Base-by-base conservation (phyloP, 2,113 vertebrate species). In the Nanger granti region DNA sequence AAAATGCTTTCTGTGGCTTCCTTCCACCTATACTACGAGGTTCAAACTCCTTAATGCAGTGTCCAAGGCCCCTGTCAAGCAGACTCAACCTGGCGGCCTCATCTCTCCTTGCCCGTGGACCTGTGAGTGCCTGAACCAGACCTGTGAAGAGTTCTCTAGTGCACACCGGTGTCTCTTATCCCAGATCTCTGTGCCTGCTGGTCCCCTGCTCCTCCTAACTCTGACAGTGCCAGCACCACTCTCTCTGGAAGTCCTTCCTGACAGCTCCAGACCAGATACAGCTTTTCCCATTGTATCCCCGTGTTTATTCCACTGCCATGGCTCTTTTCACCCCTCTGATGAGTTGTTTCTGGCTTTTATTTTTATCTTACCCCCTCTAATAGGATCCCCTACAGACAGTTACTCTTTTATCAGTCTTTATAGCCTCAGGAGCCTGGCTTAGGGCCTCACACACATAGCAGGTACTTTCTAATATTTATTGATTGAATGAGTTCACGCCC, bases 171-270 rank as follows among this genome's bases (percentile, higher is more conserved):
- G 4, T 28, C 85, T 80, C 86, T 64, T 18, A 4, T 44, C 59
- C 8, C 66, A 14, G 11, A 3, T 24, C 18, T 79, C 26, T n/a
- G 55, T 76, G n/a, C 60, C 10, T 14, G 3, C 37, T 17, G 4
- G 8, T 52, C 13, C 44, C 47, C 44, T 59, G n/a, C 31, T 92
- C 73, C 41, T 59, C 83, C 59, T 41, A 34, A 44, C 26, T 91
- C 82, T 62, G 66, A 83, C 49, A 76, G 20, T 11, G 55, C 95
- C 31, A 2, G 14, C 7, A 28, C 79, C 54, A n/a, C 28, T 49
- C 73, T 44, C 89, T 49, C 79, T 96, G 69, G 31, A 95, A 73
- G 76, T 49, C 41, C 90, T 94, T 15, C 41, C 64, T 89, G 84
- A 55, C 34, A 89, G 47, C 76, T 86, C 59, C 49, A 62, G 55